A percentile compares a stretch with the other conserved stretches of the same genome.
These are phyloP conservation scores for Drosophila pseudoananassae DNA, from an alignment of 1,140 invertebrate species.

Conservation along the genomic window DNA sequence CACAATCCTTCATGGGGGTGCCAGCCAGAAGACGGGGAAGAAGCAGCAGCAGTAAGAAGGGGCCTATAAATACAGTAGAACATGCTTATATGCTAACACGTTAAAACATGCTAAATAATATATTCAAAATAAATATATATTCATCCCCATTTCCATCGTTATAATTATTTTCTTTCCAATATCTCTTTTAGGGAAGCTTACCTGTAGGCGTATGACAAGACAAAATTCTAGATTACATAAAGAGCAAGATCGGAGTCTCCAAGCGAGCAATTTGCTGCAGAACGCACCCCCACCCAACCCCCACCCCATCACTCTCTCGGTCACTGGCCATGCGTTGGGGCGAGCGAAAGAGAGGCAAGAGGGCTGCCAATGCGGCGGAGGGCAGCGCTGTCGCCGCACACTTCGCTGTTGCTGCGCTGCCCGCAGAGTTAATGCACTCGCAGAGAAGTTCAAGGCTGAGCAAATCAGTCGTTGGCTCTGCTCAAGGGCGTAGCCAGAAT, in stretches of 20 bases:
- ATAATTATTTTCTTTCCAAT: no score
- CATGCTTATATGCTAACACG: not conserved
- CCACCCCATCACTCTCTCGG: slow-evolving; percentile 9
- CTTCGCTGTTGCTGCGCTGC: slow-evolving; percentile 31
- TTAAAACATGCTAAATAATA: not conserved
- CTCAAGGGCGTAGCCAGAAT: no score
- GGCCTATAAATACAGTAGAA: slow-evolving; percentile 34
- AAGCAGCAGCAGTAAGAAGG: slow-evolving; percentile 1
- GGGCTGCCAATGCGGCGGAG: slow-evolving; percentile 40
- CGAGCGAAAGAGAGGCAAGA: slow-evolving; percentile 22
- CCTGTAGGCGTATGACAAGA: slow-evolving; percentile 42
- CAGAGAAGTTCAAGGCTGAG: slow-evolving; percentile 83
- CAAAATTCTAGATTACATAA: slow-evolving; percentile 76
- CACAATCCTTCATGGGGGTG: slow-evolving; percentile 62
- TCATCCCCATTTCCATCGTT: no score
- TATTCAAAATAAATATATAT: no score
- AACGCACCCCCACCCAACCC: slow-evolving; percentile 11
- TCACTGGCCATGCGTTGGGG: slow-evolving; percentile 44
- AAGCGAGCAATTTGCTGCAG: slow-evolving; percentile 49
- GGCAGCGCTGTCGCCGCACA: slow-evolving; percentile 30
- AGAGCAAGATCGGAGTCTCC: slow-evolving; percentile 62
- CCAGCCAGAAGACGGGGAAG: slow-evolving; percentile 10
- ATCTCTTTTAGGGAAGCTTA: not conserved
- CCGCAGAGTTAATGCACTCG: slow-evolving; percentile 81
- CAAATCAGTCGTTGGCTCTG: slow-evolving; percentile 79